These are phyloP conservation scores for Morone chrysops DNA, from an alignment of 2,113 vertebrate species.

Conservation along the genomic window DNA sequence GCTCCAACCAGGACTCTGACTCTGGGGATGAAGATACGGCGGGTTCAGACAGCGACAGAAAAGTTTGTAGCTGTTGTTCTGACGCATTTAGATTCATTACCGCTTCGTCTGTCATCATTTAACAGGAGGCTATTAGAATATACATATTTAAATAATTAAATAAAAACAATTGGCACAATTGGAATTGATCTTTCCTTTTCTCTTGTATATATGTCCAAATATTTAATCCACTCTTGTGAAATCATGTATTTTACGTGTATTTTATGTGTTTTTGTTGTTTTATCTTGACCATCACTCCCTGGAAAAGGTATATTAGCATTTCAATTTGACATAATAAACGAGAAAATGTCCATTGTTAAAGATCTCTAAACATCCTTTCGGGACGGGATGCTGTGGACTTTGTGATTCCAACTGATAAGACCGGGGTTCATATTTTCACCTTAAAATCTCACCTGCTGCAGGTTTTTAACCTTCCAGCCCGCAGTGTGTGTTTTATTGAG, in stretches of 20 bases:
- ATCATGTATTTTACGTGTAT: not conserved
- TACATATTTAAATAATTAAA: too few species aligned
- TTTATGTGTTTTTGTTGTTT: not conserved
- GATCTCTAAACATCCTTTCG: not conserved
- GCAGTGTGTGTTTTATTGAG: conserved; percentile 73
- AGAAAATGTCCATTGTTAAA: not conserved
- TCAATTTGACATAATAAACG: not conserved
- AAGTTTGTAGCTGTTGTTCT: too few species aligned
- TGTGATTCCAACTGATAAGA: conserved; percentile 44
- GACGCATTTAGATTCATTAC: too few species aligned
- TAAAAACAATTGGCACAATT: too few species aligned
- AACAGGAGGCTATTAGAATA: too few species aligned
- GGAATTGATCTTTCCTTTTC: not conserved
- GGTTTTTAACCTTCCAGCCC: conserved; percentile 68
- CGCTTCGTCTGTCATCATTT: too few species aligned
- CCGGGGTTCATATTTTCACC: conserved; percentile 22
- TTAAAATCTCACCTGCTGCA: conserved; percentile 57
- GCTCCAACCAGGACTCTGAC: too few species aligned
- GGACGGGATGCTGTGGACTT: not conserved
- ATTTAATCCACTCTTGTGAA: not conserved
- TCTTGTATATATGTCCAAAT: not conserved
- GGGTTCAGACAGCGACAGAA: too few species aligned
- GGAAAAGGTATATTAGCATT: not conserved
- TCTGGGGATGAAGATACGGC: too few species aligned
- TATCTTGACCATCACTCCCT: not conserved